Evolutionary conservation across 1,140 invertebrate species (phyloP), one percentile per base, ranked within the genome.

Genomic region (Drosophila subpulchrella): DNA sequence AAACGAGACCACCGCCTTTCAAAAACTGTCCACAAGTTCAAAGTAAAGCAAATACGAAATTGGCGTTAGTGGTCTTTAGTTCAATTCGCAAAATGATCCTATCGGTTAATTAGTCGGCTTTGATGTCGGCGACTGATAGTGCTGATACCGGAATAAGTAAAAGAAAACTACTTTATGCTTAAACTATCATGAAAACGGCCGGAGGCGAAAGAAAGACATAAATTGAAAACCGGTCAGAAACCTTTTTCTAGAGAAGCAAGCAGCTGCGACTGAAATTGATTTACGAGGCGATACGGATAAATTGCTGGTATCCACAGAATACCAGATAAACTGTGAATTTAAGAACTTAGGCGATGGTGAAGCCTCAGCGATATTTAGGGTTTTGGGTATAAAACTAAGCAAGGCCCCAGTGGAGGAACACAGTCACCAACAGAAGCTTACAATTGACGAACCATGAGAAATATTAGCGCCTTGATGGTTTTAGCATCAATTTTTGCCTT

Each of bases 271-370:
- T 41, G 53, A 53, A 71, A 51, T 57, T 88, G 83, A 88, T 88
- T 88, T 77, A 88, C 65, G 82, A 82, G 57, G 42, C 34, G 83
- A 88, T 89, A 83, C 32, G 57, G 32, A 66, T 65, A 65, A 27
- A 12, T 56, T 62, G 44, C 12, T 48, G 51, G 47, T 65, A 48
- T 24, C 47, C 42, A 34, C 50, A 46, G 30, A 15, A 13, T 32
- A 56, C 56, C 58, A 61, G 61, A 68, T 75, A 55, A 66, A 47
- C 58, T 65, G 39, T 53, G 39, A 67, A 79, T 70, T 58, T 66
- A n/a, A n/a, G n/a, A n/a, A n/a, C n/a, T n/a, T n/a, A n/a, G n/a
- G n/a, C n/a, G n/a, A n/a, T n/a, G n/a, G n/a, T n/a, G n/a, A n/a
- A n/a, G n/a, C n/a, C n/a, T n/a, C n/a, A n/a, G n/a, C n/a, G n/a